Evolutionary conservation across 1,140 invertebrate species (phyloP).

Genomic region (Leguminivora glycinivorella): DNA sequence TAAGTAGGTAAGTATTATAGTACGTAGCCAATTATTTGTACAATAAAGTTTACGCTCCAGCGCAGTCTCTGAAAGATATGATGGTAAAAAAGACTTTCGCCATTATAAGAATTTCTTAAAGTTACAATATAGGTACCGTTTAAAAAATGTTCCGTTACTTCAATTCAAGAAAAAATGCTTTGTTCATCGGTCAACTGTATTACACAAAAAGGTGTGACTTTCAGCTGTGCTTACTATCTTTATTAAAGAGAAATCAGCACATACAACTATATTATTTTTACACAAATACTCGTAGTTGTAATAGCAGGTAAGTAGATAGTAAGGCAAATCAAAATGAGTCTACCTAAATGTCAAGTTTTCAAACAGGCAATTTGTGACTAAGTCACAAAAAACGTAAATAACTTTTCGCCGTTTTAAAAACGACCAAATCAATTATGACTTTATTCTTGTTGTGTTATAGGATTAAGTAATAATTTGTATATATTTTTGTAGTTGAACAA

Average conservation of each 20-base stretch:
- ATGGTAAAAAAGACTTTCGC: conserved; percentile 3
- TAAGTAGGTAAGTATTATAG: not conserved
- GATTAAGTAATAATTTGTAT: no score
- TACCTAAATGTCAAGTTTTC: no score
- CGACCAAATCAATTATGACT: no score
- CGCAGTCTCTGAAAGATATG: not conserved
- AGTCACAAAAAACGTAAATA: no score
- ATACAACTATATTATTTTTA: not conserved
- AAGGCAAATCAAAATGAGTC: no score
- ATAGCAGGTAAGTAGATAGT: no score
- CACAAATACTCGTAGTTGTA: no score
- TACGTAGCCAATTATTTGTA: not conserved
- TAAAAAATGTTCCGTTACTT: not conserved
- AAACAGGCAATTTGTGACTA: no score
- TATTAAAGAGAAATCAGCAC: not conserved
- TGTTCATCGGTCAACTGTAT: not conserved
- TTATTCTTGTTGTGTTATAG: no score
- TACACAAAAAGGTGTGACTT: not conserved
- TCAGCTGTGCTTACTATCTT: not conserved
- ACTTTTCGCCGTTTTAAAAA: no score
- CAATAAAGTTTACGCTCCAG: conserved; percentile 5
- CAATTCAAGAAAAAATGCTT: not conserved
- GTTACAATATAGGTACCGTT: not conserved
- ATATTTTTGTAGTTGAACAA: no score
- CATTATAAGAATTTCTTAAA: not conserved